phyloP scores from a whole-genome alignment of 2,797 vertebrate genomes.

The Esox lucius region DNA sequence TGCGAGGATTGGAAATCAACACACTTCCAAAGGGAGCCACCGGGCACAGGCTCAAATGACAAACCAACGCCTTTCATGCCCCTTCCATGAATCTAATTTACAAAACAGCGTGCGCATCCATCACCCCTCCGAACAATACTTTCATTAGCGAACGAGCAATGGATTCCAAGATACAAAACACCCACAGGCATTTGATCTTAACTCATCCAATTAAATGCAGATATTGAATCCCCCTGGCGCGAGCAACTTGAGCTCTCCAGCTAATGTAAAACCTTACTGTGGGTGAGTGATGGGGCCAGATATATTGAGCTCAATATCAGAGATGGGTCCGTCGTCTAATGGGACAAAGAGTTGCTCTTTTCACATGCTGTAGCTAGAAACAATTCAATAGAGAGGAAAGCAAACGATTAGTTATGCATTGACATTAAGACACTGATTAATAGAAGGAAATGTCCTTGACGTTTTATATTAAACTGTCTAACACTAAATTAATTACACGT shows the following conservation, averaged over 20 bases:
- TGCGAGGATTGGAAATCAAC: conserved; percentile 6
- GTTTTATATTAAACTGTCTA: not conserved
- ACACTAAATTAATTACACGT: not conserved
- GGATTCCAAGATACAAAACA: conserved; percentile 55
- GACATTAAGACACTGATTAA: conserved; percentile 61
- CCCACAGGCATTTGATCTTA: conserved; percentile 56
- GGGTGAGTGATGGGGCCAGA: conserved; percentile 23
- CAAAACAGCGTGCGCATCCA: conserved; percentile 27
- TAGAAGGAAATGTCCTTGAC: conserved; percentile 17
- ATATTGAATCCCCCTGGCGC: conserved; percentile 56
- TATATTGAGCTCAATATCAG: conserved; percentile 51
- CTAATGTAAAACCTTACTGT: conserved; percentile 36
- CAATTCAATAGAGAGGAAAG: conserved; percentile 35
- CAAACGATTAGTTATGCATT: conserved; percentile 53
- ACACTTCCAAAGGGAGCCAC: not conserved
- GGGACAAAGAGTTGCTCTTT: conserved; percentile 53
- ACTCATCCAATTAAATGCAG: conserved; percentile 66
- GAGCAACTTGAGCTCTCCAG: conserved; percentile 62
- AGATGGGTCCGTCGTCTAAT: conserved; percentile 55
- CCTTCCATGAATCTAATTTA: conserved; percentile 11
- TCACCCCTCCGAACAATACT: conserved; percentile 54
- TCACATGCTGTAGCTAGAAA: conserved; percentile 60
- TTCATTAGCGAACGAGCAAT: conserved; percentile 52
- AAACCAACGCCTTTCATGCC: conserved; percentile 8
- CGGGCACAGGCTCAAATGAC: conserved; percentile 31